Base-by-base conservation (phyloP, 1,140 invertebrate species). In the Prorops nasuta region DNA sequence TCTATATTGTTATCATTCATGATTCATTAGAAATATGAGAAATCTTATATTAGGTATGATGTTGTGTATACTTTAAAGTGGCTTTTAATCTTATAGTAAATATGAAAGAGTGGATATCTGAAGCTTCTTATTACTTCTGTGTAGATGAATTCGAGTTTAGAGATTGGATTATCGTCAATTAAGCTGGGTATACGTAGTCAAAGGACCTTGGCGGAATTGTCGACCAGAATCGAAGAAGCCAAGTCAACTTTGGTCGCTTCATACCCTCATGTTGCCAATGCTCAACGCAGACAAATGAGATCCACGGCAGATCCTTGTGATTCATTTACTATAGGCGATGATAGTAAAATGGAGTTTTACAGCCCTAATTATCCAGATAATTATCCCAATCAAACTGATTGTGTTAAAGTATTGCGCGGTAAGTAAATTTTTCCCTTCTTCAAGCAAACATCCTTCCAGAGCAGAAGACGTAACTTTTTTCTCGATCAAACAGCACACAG, bases 341-440 rank as follows among this genome's bases (percentile, higher is more conserved):
- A 70, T 6, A 64, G 63, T 9, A 79, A 80, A 54, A 77, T 74
- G 31, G 86, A 88, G 64, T 88, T 91, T 63, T 89, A 84, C 66
- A 88, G 86, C 50, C 89, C 89, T 0, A 81, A 83, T 49, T 89
- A 86, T 73, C 88, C 88, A 1, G 74, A 79, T 4, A 77, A 81
- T 37, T 91, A 91, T 75, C 84, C 85, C 3, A 86, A 86, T 58
- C 80, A 83, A 34, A 83, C 84, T 0, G 84, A 88, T 52, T 91
- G 89, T 63, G 80, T 85, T 37, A 79, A 81, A 36, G 77, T 86
- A 17, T 79, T 91, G 43, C 79, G 81, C 78, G 88, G 89, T 90
- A 72, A 80, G 79, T 63, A 41, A n/a, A 2, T 47, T 35, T 15
- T 2, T 43, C 19, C 1, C 15, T 3, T 10, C 17, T 36, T 16